These are phyloP conservation scores for Semnornis frantzii DNA, from an alignment of 2,113 vertebrate genomes.

Conservation along the genomic window DNA sequence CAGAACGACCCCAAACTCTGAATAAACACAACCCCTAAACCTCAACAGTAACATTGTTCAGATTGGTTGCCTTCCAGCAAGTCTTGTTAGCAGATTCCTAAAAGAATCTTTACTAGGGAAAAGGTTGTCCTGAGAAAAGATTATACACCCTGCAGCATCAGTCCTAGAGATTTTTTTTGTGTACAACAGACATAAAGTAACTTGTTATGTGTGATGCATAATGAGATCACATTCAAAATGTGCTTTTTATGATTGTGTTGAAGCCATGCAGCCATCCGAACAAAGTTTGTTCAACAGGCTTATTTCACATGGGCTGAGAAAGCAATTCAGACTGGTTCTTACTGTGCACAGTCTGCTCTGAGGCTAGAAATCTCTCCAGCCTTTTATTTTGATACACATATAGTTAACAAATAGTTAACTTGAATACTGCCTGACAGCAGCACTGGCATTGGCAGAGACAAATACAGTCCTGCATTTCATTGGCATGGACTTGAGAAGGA, in stretches of 20 bases:
- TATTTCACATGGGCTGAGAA: background rate
- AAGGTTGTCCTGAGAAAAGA: background rate
- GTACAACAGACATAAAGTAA: background rate
- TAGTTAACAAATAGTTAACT: background rate
- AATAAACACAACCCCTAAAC: background rate
- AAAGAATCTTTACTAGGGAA: background rate
- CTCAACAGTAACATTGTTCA: background rate
- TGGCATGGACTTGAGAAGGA: background rate
- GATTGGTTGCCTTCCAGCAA: background rate
- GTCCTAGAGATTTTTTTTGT: background rate
- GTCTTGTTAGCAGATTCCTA: background rate
- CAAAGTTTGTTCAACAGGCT: background rate
- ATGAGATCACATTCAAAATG: background rate
- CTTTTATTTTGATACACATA: fast-evolving
- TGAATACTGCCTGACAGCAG: background rate
- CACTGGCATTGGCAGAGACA: background rate
- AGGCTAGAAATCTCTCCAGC: background rate
- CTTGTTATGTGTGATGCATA: background rate
- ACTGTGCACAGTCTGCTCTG: background rate
- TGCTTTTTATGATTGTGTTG: background rate
- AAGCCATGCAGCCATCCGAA: background rate
- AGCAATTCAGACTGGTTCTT: background rate
- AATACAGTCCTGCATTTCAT: background rate
- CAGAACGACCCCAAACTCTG: background rate
- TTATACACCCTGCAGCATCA: background rate